Evolutionary conservation across 2,113 vertebrate genomes (phyloP).

Genomic region (Oenanthe melanoleuca): DNA sequence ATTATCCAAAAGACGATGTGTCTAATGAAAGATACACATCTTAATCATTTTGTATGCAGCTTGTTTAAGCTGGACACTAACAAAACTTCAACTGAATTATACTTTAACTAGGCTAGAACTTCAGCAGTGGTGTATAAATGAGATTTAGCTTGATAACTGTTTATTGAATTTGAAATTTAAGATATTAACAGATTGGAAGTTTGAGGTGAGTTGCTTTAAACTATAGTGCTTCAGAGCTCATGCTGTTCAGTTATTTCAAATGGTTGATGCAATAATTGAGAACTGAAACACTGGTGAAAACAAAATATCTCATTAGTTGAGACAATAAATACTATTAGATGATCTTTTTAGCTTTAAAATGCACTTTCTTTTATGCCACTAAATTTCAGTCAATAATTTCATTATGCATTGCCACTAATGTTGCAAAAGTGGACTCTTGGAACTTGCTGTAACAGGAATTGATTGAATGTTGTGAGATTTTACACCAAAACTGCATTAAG

Average conservation of each 20-base stretch:
- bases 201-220: background rate
- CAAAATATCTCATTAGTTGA: background rate
- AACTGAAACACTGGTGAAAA: background rate
- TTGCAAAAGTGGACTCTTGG: background rate
- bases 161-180: background rate
- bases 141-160: background rate
- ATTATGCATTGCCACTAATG: background rate
- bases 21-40: background rate
- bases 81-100: background rate
- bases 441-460: constrained; percentile 3
- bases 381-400: background rate
- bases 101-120: background rate
- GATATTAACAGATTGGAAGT: background rate
- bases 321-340: background rate
- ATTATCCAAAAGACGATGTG: background rate
- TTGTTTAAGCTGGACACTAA: background rate
- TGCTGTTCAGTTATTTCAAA: background rate
- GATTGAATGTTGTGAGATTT: background rate
- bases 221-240: background rate
- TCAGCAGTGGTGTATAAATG: background rate
- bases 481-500: background rate
- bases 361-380: background rate
- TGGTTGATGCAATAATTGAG: background rate
- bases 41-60: background rate
- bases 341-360: background rate